Evolutionary conservation across 2,888 invertebrate genomes (phyloP).

Genomic region (Petrolisthes manimaculis): DNA sequence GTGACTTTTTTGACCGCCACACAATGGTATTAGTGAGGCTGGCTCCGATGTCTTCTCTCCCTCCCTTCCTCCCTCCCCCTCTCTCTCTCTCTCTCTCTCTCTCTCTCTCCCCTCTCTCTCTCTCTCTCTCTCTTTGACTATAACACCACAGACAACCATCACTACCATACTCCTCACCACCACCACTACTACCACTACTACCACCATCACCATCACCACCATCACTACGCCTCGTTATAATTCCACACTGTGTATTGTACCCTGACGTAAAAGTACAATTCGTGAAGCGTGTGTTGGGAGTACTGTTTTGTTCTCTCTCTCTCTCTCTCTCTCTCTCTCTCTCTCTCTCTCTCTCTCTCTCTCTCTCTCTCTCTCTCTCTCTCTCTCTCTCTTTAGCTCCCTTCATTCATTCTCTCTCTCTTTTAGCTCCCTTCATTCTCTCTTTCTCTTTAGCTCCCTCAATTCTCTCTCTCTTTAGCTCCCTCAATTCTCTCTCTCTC

Average conservation of each 20-base stretch:
- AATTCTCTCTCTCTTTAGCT: background rate
- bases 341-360: background rate
- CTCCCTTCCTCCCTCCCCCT: background rate
- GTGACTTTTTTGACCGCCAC: slow-evolving; percentile 49
- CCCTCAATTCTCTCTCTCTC: background rate
- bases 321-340: background rate
- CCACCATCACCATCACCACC: background rate
- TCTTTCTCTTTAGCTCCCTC: background rate
- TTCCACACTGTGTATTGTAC: too few species aligned
- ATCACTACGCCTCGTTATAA: background rate
- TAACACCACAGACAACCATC: too few species aligned
- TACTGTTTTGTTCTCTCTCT: background rate
- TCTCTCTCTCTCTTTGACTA: too few species aligned
- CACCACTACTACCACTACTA: too few species aligned
- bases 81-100: slow-evolving; percentile 25
- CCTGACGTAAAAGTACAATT: too few species aligned
- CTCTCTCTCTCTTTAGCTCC: background rate
- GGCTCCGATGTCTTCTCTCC: background rate
- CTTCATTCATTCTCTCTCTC: background rate
- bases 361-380: background rate
- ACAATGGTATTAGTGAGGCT: slow-evolving; percentile 41
- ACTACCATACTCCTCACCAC: too few species aligned
- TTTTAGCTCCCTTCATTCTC: background rate
- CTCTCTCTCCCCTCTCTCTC: background rate
- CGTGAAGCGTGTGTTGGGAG: too few species aligned